Conservation (phyloP, 2,888 invertebrate genomes). For the Synergus japonicus region DNA sequence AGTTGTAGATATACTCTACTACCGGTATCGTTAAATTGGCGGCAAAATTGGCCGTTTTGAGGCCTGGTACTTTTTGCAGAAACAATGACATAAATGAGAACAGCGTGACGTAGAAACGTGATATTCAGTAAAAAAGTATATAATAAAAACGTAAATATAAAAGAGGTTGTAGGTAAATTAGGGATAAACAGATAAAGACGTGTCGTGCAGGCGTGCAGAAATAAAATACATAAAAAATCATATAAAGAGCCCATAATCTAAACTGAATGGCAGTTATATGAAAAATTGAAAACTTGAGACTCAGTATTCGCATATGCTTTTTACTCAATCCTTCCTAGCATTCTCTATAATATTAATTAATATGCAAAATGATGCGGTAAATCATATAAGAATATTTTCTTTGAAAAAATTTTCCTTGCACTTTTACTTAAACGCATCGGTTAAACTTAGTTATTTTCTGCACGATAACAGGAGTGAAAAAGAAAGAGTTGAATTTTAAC, state of each 20-base stretch:
- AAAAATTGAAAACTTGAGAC: background rate
- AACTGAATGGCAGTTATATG: too few relatives aligned
- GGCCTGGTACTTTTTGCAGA: background rate
- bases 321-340: background rate
- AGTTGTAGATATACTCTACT: slow-evolving; percentile 14
- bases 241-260: slow-evolving; percentile 4
- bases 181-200: slow-evolving; percentile 42
- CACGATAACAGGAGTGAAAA: background rate
- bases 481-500: slow-evolving; percentile 13
- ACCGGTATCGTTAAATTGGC: background rate
- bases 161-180: background rate
- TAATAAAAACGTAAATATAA: slow-evolving; percentile 5
- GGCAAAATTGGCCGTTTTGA: slow-evolving; percentile 10
- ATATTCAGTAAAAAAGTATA: slow-evolving; percentile 21
- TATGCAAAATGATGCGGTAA: background rate
- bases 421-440: background rate
- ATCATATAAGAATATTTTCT: background rate
- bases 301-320: background rate
- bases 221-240: slow-evolving; percentile 42
- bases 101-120: slow-evolving; percentile 6
- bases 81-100: background rate
- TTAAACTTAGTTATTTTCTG: background rate
- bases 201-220: slow-evolving; percentile 53
- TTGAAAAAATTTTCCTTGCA: background rate
- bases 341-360: background rate